phyloP scores from a whole-genome alignment of 2,888 invertebrate genomes.

The Hartigia nigra region DNA sequence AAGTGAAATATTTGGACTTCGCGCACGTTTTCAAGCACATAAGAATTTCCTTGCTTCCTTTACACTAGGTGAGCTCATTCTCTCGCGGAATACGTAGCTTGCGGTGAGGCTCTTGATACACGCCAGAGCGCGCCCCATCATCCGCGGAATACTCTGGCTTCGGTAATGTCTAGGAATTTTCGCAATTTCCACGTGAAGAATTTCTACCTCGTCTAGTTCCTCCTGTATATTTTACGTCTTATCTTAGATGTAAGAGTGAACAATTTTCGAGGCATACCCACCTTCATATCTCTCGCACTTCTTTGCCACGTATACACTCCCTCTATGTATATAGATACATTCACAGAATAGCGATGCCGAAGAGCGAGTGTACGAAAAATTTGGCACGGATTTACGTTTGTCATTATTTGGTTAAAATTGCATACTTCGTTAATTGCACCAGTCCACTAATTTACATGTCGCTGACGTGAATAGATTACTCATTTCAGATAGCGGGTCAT shows the following conservation, averaged over 20 bases:
- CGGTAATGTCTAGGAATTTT: not conserved
- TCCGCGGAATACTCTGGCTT: not conserved
- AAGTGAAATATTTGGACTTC: not conserved
- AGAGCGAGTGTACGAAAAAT: not conserved
- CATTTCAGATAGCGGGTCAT: not conserved
- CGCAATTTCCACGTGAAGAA: not conserved
- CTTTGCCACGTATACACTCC: not conserved
- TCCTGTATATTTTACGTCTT: not conserved
- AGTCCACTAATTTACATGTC: not conserved
- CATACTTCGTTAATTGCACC: not conserved
- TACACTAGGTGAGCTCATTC: not conserved
- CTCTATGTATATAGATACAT: not conserved
- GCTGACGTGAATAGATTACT: not conserved
- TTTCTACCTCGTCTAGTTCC: not conserved
- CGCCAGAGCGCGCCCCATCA: not conserved
- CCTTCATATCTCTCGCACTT: not conserved
- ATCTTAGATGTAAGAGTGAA: not conserved
- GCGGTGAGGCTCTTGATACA: not conserved
- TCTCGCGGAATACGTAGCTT: not conserved
- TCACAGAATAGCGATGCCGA: not conserved
- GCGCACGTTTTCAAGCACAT: not conserved
- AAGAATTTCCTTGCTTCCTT: not conserved
- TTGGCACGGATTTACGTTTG: not conserved
- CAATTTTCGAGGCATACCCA: not conserved
- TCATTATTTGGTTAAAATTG: not conserved